Percentiles rank a stretch among this genome's conserved stretches.
Evolutionary conservation across 2,888 invertebrate species (phyloP).

Genomic region (Zaprionus obscuricornis): DNA sequence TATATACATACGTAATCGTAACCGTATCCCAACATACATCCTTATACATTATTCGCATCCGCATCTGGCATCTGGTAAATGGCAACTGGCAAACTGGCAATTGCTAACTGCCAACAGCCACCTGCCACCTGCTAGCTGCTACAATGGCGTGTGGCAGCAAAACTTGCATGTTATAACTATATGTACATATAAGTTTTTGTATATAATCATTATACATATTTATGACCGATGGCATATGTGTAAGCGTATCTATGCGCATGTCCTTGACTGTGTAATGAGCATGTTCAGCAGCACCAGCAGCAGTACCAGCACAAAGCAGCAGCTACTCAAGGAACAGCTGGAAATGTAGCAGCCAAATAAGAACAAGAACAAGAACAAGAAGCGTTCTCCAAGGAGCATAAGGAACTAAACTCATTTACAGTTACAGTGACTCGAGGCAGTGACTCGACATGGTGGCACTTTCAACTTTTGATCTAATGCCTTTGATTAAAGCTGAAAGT

Average conservation of each 20-base stretch:
- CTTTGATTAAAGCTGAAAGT: conserved; percentile 56
- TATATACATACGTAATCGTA: neutral
- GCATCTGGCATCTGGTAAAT: conserved; percentile 64
- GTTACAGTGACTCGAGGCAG: no score
- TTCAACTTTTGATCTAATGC: conserved; percentile 41
- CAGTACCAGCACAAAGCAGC: conserved; percentile 7
- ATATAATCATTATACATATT: conserved; percentile 14
- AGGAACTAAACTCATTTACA: no score
- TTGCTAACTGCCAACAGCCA: no score
- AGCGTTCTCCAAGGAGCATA: no score
- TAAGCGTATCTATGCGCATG: conserved; percentile 21
- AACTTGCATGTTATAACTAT: conserved; percentile 53
- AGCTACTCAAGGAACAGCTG: neutral
- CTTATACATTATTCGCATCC: conserved; percentile 17
- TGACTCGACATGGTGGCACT: conserved; percentile 51
- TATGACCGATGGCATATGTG: conserved; percentile 27
- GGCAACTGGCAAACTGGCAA: neutral
- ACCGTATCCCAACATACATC: no score
- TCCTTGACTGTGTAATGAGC: conserved; percentile 57
- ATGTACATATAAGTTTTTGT: conserved; percentile 16
- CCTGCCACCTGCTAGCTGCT: conserved; percentile 27
- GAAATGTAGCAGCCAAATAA: conserved; percentile 8
- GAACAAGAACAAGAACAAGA: neutral
- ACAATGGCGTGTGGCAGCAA: neutral
- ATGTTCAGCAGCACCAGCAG: conserved; percentile 49